A percentile compares a stretch with the other conserved stretches of the same genome.
Conservation (phyloP, 2,888 invertebrate genomes). For the Lymantria monacha region DNA sequence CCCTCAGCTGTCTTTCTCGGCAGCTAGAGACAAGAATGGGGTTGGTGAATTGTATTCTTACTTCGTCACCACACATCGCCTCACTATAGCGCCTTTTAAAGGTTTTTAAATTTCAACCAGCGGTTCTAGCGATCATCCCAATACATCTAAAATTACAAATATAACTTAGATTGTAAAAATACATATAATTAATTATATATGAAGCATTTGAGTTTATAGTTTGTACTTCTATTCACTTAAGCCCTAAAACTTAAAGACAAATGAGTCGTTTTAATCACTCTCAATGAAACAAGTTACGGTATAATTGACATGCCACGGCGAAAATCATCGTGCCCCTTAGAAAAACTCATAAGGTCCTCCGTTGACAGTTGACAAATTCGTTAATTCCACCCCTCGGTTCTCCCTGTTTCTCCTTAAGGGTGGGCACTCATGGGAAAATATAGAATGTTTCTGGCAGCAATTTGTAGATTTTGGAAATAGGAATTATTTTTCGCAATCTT, state of each 20-base stretch:
- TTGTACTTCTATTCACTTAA: no score
- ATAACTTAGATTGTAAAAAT: no score
- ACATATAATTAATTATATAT: no score
- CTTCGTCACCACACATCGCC: no score
- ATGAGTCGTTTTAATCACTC: constrained; percentile 35
- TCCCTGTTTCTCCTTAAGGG: constrained; percentile 17
- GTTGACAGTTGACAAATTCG: constrained; percentile 80
- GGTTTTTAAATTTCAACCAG: no score
- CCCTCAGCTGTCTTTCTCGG: no score
- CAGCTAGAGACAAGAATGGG: no score
- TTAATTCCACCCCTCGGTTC: constrained; percentile 59
- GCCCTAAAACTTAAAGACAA: constrained; percentile 21
- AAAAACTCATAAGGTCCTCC: constrained; percentile 73
- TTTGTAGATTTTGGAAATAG: constrained; percentile 23
- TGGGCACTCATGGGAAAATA: constrained; percentile 44
- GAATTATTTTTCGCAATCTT: constrained; percentile 9
- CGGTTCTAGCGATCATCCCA: no score
- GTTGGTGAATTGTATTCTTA: no score
- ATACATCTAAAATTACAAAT: no score
- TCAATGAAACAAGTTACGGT: constrained; percentile 35
- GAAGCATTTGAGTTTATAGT: no score
- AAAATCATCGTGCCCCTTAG: constrained; percentile 56
- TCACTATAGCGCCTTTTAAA: no score
- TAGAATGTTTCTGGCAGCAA: constrained; percentile 42
- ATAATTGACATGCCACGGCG: constrained; percentile 52